Base-by-base conservation (phyloP, 1,140 invertebrate genomes). In the Drosophila nigrodunni region DNA sequence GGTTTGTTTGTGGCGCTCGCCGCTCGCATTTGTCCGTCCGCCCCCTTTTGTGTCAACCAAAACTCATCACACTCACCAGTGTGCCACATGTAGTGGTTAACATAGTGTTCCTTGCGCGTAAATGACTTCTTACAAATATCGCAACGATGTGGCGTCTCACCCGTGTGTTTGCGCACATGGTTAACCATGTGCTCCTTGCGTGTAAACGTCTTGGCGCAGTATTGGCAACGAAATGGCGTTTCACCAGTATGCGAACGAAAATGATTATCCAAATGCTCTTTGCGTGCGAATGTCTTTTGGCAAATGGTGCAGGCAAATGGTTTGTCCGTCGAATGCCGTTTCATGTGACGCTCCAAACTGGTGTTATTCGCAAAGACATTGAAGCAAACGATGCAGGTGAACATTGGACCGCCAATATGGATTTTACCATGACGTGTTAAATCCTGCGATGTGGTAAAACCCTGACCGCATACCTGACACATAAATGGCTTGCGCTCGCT, bases 101-200 rank as follows among this genome's bases (percentile, higher is more conserved):
- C 92, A 80, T 97, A 94, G 92, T 97, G 96, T 92, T 97, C 96
- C 93, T 97, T 97, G 78, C 96, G 94, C 18, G 96, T 97, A 92
- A 97, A 97, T n/a, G 96, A 96, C 93, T 97, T 97, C 58, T 96
- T 96, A 92, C 96, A 97, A 92, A 96, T 97, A 92, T 96, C 96
- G 92, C 96, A 97, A 65, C 96, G 95, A 93, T 97, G 96, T 41
- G 96, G 96, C 55, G 97, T 97, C 92, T 97, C 97, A 75, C 97
- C 96, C 70, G 96, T 96, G 91, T 97, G 96, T 95, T 96, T 96
- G 94, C 96, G 95, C 92, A 96, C 96, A 94, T 97, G 96, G 93
- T 96, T 96, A 94, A 95, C 96, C 94, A 96, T 96, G 92, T 96
- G 96, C 93, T 96, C 96, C 93, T 96, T 96, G 90, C 96, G 95